These are phyloP conservation scores for Microcebus lehilahytsara DNA, from an alignment of 2,113 vertebrate genomes.

Conservation along the genomic window DNA sequence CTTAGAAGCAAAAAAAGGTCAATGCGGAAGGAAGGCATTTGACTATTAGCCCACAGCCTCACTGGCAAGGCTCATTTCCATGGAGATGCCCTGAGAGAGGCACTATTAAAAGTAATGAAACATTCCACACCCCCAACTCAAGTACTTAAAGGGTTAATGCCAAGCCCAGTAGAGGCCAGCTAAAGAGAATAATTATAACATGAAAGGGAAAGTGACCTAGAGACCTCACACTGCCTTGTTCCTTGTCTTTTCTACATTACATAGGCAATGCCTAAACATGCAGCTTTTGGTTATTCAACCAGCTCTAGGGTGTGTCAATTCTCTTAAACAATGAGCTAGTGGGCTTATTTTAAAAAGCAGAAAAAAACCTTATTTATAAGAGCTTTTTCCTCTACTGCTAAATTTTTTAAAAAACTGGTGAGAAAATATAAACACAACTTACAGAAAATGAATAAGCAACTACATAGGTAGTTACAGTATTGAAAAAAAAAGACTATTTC, in stretches of 20 bases:
- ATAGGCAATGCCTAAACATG: neutral
- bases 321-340: constrained; percentile 7
- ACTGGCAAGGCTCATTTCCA: neutral
- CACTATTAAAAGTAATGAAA: neutral
- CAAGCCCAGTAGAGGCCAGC: neutral
- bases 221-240: neutral
- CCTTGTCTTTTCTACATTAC: neutral
- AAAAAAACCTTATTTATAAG: neutral
- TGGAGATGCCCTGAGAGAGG: neutral
- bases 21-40: neutral
- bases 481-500: constrained; percentile 67
- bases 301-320: neutral
- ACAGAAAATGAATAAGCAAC: constrained; percentile 42
- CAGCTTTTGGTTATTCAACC: constrained; percentile 4
- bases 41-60: neutral
- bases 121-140: neutral
- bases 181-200: neutral
- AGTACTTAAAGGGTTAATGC: neutral
- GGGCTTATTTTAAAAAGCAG: neutral
- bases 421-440: constrained; percentile 46
- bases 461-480: neutral
- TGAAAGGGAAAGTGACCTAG: neutral
- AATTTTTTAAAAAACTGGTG: neutral
- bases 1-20: neutral
- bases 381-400: neutral